Evolutionary conservation across 2,113 vertebrate genomes (phyloP), one percentile per base, ranked within the genome.

Genomic region (Helogale parvula): DNA sequence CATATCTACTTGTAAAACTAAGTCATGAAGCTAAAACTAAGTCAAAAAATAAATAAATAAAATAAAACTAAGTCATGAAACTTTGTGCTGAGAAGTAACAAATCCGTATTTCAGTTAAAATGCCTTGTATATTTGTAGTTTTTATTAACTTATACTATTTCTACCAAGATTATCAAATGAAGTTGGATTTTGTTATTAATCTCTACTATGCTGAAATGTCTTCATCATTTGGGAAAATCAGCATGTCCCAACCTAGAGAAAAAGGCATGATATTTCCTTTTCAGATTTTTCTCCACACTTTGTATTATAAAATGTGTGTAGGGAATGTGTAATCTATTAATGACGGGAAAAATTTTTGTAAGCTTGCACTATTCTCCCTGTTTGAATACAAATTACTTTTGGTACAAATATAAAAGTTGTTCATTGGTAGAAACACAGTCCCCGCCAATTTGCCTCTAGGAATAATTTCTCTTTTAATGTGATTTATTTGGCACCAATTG

Each of bases 371-470:
- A 0, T 81, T 82, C 65, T 77, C 38, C 31, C 82, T 90, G 1
- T 90, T 93, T 82, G 71, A 90, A 94, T 94, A 90, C 45, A 90
- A 65, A 97, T 97, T 96, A 84, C 57, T 95, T 94, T 96, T 29
- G 33, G 33, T 93, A 90, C 54, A 92, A 74, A 68, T 80, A 81
- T 80, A 95, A 82, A 95, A 96, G 88, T 69, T 79, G 38, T 92
- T 94, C 65, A 27, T 84, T 95, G 74, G 33, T 92, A 83, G 84
- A 94, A 96, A 66, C 41, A 45, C 47, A 90, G 50, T 57, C 69
- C 47, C 90, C 90, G 74, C 80, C 88, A 94, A 14, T 94, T 92
- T 84, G 84, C 88, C 87, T 85, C 84, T 93, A 92, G 88, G 97
- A 97, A 81, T 92, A 83, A 76, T 79, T 92, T 95, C 41, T 84